These are phyloP conservation scores for Epirrhoe tristata DNA, from an alignment of 2,888 invertebrate species.

Conservation along the genomic window DNA sequence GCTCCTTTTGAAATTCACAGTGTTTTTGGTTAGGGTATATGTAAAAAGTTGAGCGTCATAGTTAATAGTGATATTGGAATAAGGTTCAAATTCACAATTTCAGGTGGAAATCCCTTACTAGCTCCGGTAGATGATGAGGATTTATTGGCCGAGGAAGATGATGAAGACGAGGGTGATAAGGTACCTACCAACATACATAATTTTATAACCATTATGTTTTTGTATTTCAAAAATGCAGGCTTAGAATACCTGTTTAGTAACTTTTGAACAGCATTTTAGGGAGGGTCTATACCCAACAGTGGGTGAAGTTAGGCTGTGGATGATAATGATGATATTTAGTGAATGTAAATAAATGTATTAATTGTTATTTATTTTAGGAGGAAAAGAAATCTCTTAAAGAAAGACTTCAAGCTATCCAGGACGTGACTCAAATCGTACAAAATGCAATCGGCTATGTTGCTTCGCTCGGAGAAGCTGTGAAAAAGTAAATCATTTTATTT, in stretches of 20 bases:
- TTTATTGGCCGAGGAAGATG: slow-evolving; percentile 90
- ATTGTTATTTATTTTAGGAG: slow-evolving; percentile 86
- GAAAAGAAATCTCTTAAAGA: slow-evolving; percentile 98
- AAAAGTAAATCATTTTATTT: slow-evolving; percentile 93
- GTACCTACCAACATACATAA: too few species aligned
- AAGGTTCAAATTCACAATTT: slow-evolving; percentile 34
- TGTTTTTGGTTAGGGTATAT: neutral
- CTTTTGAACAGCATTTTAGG: too few species aligned
- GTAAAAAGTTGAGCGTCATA: neutral
- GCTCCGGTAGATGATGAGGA: slow-evolving; percentile 87
- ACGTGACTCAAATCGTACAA: slow-evolving; percentile 98
- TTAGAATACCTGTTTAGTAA: too few species aligned
- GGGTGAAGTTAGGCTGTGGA: too few species aligned
- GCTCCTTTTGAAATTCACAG: slow-evolving; percentile 1
- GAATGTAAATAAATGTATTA: neutral
- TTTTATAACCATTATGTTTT: neutral
- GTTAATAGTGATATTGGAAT: neutral
- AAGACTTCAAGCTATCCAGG: slow-evolving; percentile 97
- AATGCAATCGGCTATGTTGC: slow-evolving; percentile 97
- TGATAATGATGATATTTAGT: neutral
- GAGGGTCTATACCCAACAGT: too few species aligned
- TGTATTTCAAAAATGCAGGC: too few species aligned
- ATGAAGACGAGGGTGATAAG: slow-evolving; percentile 97
- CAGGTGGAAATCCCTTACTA: slow-evolving; percentile 77
- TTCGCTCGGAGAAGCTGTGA: slow-evolving; percentile 96